Base-by-base conservation (phyloP, 2,113 vertebrate species). In the Hippocampus mohnikei region DNA sequence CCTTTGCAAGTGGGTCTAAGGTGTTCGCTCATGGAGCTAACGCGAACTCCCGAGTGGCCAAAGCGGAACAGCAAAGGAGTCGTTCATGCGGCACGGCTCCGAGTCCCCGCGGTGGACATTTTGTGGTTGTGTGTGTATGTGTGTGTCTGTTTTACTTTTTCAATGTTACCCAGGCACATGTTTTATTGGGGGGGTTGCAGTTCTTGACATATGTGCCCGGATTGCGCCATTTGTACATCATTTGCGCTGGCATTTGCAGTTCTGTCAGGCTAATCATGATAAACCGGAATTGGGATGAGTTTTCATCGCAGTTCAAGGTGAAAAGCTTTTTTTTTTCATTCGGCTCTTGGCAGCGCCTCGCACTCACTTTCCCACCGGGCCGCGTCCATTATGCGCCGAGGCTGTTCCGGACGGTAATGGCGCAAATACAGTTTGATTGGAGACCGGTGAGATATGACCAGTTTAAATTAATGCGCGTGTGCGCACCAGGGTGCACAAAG, bases 371-470 rank as follows among this genome's bases (percentile, higher is more conserved):
- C 85, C 85, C 70, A 72, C 21, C 33, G 78, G 65, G 41, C 72
- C 71, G 33, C 77, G 81, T 77, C 81, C 78, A 81, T 87, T 84
- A 86, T 70, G 44, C 78, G 71, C 77, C 69, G 78, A 23, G 78
- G 56, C 74, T 69, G 69, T 46, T 76, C 58, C 10, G 48, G 84
- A 80, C 81, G 79, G 83, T 85, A 85, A 88, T 83, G 77, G 79
- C 74, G 69, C 80, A 77, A 85, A 87, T 85, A 60, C 77, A 81
- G 77, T 81, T 85, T 88, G 89, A 87, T 88, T 89, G 86, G 79
- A 82, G 80, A 82, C 77, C 80, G 82, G 85, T 85, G 84, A 89
- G 88, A 88, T 88, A 91, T 88, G 87, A 82, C 80, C 81, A 81
- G 76, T 83, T 84, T 86, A 78, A 88, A 88, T 90, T 84, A 91